phyloP scores from a whole-genome alignment of 2,888 invertebrate species.

The Drosophila buzzatii region DNA sequence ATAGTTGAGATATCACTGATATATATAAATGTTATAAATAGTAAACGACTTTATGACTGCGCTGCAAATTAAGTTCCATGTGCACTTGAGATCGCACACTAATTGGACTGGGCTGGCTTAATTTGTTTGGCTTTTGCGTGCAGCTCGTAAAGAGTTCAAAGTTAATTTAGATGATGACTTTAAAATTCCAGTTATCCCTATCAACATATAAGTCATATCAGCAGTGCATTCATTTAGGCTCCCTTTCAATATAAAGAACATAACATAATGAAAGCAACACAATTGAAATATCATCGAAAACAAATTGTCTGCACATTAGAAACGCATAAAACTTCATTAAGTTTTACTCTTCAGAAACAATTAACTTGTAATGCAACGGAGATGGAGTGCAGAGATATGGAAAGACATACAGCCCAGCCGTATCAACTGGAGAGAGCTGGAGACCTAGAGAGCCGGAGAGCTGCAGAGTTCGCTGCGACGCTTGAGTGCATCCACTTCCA shows the following conservation, averaged over 20 bases:
- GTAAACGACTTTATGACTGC: slow-evolving; percentile 32
- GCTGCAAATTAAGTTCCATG: slow-evolving; percentile 44
- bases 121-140: slow-evolving; percentile 58
- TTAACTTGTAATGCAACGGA: slow-evolving; percentile 59
- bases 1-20: slow-evolving; percentile 5
- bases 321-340: slow-evolving; percentile 78
- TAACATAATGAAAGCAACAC: slow-evolving; percentile 30
- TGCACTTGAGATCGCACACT: slow-evolving; percentile 68
- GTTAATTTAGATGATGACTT: slow-evolving; percentile 13
- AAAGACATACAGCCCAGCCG: slow-evolving; percentile 33
- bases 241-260: slow-evolving; percentile 26
- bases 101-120: slow-evolving; percentile 52
- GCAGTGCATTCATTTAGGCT: slow-evolving; percentile 12
- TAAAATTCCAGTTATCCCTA: slow-evolving; percentile 1
- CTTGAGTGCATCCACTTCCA: slow-evolving; percentile 71
- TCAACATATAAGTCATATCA: slow-evolving; percentile 1
- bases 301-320: slow-evolving; percentile 73
- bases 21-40: slow-evolving; percentile 49
- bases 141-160: slow-evolving; percentile 17
- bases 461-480: slow-evolving; percentile 41
- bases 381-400: slow-evolving; percentile 53
- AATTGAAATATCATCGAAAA: slow-evolving; percentile 69
- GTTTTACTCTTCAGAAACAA: slow-evolving; percentile 53
- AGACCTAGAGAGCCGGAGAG: background rate
- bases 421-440: slow-evolving; percentile 17